A percentile compares a stretch with the other conserved stretches of the same genome.
These are phyloP conservation scores for Podarcis lilfordi DNA, from an alignment of 2,797 vertebrate species.

Conservation along the genomic window DNA sequence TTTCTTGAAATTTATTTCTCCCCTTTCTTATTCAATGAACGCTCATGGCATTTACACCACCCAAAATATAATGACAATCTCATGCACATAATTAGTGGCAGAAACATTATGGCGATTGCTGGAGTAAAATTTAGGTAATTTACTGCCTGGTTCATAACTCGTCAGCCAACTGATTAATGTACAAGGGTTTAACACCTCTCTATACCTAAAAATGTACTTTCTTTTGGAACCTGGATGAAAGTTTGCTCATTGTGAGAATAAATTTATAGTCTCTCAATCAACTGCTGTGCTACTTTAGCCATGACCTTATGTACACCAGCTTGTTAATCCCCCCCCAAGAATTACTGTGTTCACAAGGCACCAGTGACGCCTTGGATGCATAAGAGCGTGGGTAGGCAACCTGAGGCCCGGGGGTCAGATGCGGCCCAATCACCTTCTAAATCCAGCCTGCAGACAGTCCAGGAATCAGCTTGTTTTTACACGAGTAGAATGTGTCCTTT, in stretches of 20 bases:
- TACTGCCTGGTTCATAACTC: neutral
- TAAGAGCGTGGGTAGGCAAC: neutral
- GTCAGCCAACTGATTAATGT: neutral
- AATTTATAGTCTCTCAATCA: neutral
- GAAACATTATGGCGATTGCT: neutral
- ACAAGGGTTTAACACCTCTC: neutral
- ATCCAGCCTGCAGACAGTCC: too few species aligned
- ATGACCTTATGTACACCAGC: neutral
- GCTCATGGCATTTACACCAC: too few species aligned
- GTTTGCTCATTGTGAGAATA: neutral
- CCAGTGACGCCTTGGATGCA: neutral
- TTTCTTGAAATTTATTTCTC: neutral
- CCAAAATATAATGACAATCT: neutral
- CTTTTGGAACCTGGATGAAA: neutral
- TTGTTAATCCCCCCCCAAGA: rapidly evolving
- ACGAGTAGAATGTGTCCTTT: too few species aligned
- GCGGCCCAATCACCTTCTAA: too few species aligned
- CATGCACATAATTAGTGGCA: neutral
- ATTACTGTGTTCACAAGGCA: neutral
- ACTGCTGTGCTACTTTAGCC: neutral
- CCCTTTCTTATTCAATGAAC: neutral
- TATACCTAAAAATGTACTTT: neutral
- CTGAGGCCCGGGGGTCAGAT: too few species aligned
- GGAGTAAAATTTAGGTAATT: neutral
- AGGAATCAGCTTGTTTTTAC: too few species aligned